Conservation (phyloP, 2,113 vertebrate species). For the Eptesicus fuscus region DNA sequence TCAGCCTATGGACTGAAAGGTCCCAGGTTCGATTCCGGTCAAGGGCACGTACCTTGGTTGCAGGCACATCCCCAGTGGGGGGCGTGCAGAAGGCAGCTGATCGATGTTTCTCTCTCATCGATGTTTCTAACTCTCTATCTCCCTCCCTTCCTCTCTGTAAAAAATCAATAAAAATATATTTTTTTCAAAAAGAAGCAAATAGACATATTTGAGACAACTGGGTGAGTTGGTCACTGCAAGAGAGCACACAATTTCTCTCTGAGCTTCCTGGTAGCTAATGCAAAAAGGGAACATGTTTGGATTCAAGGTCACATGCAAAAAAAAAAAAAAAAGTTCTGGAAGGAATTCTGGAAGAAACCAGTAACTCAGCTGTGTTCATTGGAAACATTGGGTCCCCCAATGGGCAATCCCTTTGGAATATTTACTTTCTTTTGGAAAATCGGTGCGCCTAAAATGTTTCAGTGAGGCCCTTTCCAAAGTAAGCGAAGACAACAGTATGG, state of each 20-base stretch:
- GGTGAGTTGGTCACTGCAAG: background rate
- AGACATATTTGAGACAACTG: background rate
- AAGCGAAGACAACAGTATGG: rapidly evolving
- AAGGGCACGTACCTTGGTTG: too few relatives aligned
- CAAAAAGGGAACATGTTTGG: background rate
- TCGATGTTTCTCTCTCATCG: too few relatives aligned
- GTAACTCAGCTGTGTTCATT: rapidly evolving
- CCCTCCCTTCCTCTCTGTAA: too few relatives aligned
- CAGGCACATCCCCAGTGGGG: too few relatives aligned
- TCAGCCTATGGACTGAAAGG: too few relatives aligned
- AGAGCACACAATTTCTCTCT: background rate
- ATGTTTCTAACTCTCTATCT: too few relatives aligned
- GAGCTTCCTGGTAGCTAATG: background rate
- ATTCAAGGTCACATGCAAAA: background rate
- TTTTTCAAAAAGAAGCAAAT: background rate
- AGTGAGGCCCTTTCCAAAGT: background rate
- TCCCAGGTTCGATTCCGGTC: too few relatives aligned
- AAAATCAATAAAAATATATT: too few relatives aligned
- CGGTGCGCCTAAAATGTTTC: background rate
- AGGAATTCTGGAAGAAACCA: background rate
- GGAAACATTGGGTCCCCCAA: rapidly evolving
- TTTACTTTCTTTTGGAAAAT: background rate
- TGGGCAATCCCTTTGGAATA: background rate
- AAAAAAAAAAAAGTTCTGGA: background rate
- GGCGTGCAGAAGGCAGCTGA: too few relatives aligned